Percentiles rank a stretch among this genome's conserved stretches.
Conservation (phyloP, 2,113 vertebrate genomes). For the Sylvietta virens region DNA sequence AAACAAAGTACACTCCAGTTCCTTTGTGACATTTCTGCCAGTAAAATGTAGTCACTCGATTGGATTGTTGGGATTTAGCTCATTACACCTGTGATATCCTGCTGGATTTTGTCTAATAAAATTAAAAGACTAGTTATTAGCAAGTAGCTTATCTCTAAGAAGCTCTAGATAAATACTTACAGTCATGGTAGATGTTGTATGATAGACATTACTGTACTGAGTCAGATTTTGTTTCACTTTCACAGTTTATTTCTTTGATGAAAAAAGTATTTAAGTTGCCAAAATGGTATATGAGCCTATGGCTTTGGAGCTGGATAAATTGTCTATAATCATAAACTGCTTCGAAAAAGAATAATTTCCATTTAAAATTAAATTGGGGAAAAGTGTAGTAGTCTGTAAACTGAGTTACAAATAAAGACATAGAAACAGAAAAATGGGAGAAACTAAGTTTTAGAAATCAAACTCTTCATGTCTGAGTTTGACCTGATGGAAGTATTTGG, state of each 20-base stretch:
- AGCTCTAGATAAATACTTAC: background rate
- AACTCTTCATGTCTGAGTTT: background rate
- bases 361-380: background rate
- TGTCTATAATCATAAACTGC: background rate
- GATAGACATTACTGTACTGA: background rate
- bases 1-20: fast-evolving
- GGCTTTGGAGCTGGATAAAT: background rate
- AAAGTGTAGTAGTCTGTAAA: background rate
- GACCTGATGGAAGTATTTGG: background rate
- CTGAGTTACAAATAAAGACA: background rate
- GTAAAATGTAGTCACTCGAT: fast-evolving
- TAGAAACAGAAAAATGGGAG: background rate
- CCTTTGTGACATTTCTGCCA: background rate
- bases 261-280: background rate
- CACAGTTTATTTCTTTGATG: background rate
- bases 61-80: background rate
- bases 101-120: background rate
- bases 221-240: background rate
- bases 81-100: background rate
- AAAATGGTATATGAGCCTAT: background rate
- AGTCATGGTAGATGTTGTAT: background rate
- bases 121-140: background rate
- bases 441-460: background rate
- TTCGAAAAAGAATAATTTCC: background rate
- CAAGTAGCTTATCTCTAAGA: background rate